phyloP scores from a whole-genome alignment of 2,888 invertebrate genomes.

The Axea sp. region DNA sequence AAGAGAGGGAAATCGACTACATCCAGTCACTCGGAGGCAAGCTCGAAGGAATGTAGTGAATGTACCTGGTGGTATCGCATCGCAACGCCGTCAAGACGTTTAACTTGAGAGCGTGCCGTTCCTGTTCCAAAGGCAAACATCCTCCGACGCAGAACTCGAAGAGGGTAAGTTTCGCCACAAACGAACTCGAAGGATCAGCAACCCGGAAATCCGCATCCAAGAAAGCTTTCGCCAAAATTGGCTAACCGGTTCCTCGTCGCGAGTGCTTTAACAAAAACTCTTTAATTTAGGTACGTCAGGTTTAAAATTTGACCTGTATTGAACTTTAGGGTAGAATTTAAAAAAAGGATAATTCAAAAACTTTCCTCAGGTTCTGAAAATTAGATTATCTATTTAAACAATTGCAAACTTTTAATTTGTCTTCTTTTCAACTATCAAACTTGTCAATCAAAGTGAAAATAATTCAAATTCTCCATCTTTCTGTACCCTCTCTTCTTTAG shows the following conservation, averaged over 20 bases:
- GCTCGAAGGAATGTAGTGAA: slow-evolving; percentile 67
- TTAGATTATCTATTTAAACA: too few species aligned
- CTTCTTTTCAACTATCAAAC: too few species aligned
- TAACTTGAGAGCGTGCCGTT: slow-evolving; percentile 54
- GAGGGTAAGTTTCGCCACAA: slow-evolving; percentile 47
- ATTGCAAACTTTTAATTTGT: too few species aligned
- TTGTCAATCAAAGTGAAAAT: too few species aligned
- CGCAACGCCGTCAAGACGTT: slow-evolving; percentile 65
- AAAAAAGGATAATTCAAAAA: too few species aligned
- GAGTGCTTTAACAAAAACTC: neutral
- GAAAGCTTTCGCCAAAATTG: slow-evolving; percentile 6
- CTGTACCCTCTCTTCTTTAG: too few species aligned
- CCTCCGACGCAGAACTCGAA: slow-evolving; percentile 35
- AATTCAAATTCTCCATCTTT: too few species aligned
- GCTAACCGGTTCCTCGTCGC: slow-evolving; percentile 10
- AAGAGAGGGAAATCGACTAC: slow-evolving; percentile 65
- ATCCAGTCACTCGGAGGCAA: slow-evolving; percentile 77
- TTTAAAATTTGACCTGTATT: too few species aligned
- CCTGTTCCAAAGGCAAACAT: slow-evolving; percentile 55
- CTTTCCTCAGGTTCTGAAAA: too few species aligned
- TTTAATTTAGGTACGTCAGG: too few species aligned
- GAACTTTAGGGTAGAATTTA: too few species aligned
- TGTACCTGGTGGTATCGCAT: slow-evolving; percentile 63
- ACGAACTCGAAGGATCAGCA: neutral
- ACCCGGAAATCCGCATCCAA: neutral